A percentile compares a stretch with the other conserved stretches of the same genome.
Conservation (phyloP, 1,140 invertebrate genomes). For the Octopus bimaculoides region DNA sequence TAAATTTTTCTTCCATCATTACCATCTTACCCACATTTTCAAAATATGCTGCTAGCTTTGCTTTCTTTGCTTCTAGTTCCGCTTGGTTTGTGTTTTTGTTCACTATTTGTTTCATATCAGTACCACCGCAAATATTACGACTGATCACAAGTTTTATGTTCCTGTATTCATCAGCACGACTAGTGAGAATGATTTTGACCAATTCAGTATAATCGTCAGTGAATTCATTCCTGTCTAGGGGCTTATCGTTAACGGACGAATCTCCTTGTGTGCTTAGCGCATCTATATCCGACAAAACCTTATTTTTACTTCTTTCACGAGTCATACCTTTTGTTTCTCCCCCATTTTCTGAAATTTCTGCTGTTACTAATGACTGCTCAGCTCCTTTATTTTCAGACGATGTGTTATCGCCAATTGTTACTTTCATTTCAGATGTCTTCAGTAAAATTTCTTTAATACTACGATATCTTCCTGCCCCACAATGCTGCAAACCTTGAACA, state of each 20-base stretch:
- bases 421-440: background rate
- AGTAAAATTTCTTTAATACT: background rate
- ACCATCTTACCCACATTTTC: background rate
- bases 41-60: background rate
- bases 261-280: background rate
- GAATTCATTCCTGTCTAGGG: background rate
- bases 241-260: background rate
- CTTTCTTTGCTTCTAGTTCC: background rate
- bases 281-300: background rate
- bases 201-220: background rate
- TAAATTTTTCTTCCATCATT: background rate
- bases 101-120: background rate
- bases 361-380: background rate
- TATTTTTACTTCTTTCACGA: background rate
- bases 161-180: background rate
- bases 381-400: background rate
- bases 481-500: background rate
- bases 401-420: no score
- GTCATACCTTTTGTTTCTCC: background rate
- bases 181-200: background rate
- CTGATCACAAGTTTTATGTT: background rate
- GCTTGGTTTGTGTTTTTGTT: background rate
- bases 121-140: background rate
- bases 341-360: background rate
- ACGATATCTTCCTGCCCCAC: background rate